phyloP scores from a whole-genome alignment of 2,888 invertebrate genomes.

The Catocala sponsa region DNA sequence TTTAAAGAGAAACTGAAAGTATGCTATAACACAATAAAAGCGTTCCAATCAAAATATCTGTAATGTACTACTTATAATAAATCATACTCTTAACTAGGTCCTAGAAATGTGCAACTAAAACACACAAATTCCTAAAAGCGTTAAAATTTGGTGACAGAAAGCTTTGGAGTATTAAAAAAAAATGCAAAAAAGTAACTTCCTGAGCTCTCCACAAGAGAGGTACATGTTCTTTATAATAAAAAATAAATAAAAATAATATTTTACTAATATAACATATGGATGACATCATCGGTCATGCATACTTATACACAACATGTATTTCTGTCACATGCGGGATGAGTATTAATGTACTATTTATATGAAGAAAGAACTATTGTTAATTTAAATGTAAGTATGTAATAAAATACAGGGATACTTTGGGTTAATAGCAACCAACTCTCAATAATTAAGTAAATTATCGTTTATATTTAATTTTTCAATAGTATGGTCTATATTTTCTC shows the following conservation, averaged over 20 bases:
- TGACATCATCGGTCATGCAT: conserved; percentile 76
- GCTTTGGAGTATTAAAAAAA: conserved; percentile 65
- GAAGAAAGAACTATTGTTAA: conserved; percentile 33
- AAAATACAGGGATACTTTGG: conserved; percentile 42
- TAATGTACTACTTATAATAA: conserved; percentile 37
- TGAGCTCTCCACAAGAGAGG: conserved; percentile 88
- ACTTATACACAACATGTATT: conserved; percentile 68
- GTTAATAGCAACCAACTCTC: conserved; percentile 37
- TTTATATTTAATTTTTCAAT: too few species aligned
- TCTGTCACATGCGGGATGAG: conserved; percentile 80
- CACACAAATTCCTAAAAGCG: conserved; percentile 64
- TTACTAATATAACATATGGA: conserved; percentile 59
- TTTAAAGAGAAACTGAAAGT: conserved; percentile 47
- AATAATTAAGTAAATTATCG: conserved; percentile 6
- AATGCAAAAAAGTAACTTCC: conserved; percentile 74
- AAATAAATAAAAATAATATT: conserved; percentile 62
- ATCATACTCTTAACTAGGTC: conserved; percentile 23
- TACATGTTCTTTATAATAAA: conserved; percentile 62
- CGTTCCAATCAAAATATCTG: conserved; percentile 32
- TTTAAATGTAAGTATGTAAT: conserved; percentile 38
- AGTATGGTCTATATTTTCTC: background rate
- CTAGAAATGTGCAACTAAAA: conserved; percentile 63
- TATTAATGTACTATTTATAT: conserved; percentile 48
- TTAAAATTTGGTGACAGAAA: conserved; percentile 79
- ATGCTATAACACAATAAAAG: conserved; percentile 43